phyloP scores from a whole-genome alignment of 2,113 vertebrate species.

The Zapornia atra region DNA sequence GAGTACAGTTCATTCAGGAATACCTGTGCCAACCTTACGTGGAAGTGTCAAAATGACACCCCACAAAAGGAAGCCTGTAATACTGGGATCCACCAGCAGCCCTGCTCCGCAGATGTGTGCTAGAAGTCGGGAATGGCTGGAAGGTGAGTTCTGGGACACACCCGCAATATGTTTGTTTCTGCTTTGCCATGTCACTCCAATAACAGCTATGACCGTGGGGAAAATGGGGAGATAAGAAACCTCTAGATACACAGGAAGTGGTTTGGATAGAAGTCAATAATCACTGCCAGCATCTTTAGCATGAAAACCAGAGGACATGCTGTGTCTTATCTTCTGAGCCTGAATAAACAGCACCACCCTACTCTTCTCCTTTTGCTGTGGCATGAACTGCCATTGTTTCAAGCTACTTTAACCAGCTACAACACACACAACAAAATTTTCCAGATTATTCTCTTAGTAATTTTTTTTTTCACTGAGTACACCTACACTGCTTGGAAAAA shows the following conservation, averaged over 20 bases:
- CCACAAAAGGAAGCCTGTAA: accelerated
- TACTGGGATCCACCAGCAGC: not conserved
- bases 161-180: not conserved
- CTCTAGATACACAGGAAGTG: not conserved
- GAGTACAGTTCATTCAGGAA: not conserved
- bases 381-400: not conserved
- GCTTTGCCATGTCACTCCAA: not conserved
- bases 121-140: not conserved
- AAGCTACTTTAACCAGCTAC: not conserved
- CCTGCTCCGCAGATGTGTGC: accelerated
- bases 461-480: not conserved
- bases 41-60: not conserved
- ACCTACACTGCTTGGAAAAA: not conserved
- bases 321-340: not conserved
- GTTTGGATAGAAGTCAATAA: not conserved
- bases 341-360: not conserved
- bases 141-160: not conserved
- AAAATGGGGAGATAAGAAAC: not conserved
- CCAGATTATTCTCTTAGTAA: not conserved
- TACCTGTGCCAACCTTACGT: not conserved
- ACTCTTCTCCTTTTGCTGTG: not conserved
- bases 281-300: not conserved
- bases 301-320: not conserved
- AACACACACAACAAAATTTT: not conserved
- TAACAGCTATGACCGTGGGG: not conserved